Evolutionary conservation across 2,888 invertebrate species (phyloP).

Genomic region (Cosmia trapezina): DNA sequence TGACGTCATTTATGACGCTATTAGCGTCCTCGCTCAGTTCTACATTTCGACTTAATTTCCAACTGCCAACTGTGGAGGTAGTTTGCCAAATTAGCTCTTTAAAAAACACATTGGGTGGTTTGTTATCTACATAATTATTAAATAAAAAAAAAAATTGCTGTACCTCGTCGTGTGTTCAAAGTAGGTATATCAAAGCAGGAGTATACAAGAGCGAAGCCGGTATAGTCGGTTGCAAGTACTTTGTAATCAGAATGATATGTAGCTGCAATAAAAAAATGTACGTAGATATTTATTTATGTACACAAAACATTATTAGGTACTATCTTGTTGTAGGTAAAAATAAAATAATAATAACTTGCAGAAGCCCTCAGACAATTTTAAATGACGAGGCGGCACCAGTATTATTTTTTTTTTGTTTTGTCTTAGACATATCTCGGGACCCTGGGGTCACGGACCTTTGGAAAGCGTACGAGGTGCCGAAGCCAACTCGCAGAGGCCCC

Average conservation of each 20-base stretch:
- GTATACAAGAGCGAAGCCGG: conserved; percentile 79
- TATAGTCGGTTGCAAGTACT: conserved; percentile 82
- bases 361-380: no score
- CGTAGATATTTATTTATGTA: background rate
- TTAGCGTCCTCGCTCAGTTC: conserved; percentile 68
- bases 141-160: conserved; percentile 6
- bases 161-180: conserved; percentile 78
- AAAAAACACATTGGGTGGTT: background rate
- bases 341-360: no score
- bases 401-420: no score
- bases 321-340: background rate
- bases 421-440: no score
- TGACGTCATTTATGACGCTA: conserved; percentile 68
- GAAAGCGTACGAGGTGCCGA: no score
- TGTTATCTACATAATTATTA: background rate
- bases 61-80: conserved; percentile 79
- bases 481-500: no score
- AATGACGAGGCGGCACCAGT: no score
- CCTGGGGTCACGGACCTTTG: no score
- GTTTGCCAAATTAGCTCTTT: background rate
- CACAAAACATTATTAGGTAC: background rate
- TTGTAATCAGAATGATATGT: background rate
- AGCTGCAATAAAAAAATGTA: conserved; percentile 15
- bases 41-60: conserved; percentile 81
- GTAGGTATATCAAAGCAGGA: conserved; percentile 75